phyloP scores from a whole-genome alignment of 37 sponge, comb jelly and placozoan genomes.

The Halichondria panicea region DNA sequence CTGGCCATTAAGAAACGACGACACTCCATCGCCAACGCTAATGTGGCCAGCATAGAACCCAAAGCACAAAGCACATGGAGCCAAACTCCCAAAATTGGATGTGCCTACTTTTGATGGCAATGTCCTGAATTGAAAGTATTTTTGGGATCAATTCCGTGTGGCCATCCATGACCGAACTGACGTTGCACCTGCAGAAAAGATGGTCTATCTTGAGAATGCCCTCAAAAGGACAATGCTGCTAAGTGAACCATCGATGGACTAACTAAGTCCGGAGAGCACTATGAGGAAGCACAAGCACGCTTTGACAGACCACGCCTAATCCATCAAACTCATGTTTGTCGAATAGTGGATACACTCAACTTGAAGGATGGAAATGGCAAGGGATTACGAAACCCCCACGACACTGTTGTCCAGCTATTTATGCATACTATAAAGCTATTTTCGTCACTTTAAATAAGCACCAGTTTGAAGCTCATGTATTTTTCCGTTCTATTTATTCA shows the following conservation, averaged over 20 bases:
- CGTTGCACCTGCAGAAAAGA: conserved; percentile 16
- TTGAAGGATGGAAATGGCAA: conserved; percentile 24
- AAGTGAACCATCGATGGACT: conserved; percentile 22
- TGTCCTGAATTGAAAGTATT: conserved; percentile 11
- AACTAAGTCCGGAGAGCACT: conserved; percentile 22
- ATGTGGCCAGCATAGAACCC: too few relatives aligned
- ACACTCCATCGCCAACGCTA: too few relatives aligned
- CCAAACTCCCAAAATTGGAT: conserved; percentile 18
- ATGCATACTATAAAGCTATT: too few relatives aligned
- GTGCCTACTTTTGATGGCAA: conserved; percentile 33
- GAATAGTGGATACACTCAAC: conserved; percentile 2
- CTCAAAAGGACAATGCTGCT: conserved; percentile 8
- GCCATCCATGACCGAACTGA: conserved; percentile 9
- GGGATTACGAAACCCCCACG: conserved; percentile 21
- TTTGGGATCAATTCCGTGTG: conserved; percentile 20
- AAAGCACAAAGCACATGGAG: too few relatives aligned
- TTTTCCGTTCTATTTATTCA: too few relatives aligned
- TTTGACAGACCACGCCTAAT: conserved; percentile 15
- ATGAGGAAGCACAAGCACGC: conserved; percentile 21
- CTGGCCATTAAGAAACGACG: too few relatives aligned
- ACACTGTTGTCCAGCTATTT: conserved; percentile 12
- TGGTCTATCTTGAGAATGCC: conserved; percentile 20
- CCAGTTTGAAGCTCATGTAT: too few relatives aligned
- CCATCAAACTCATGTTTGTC: conserved; percentile 20
- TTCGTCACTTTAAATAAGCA: too few relatives aligned